Conservation (phyloP, 2,797 vertebrate genomes). For the Crypturellus tataupa region DNA sequence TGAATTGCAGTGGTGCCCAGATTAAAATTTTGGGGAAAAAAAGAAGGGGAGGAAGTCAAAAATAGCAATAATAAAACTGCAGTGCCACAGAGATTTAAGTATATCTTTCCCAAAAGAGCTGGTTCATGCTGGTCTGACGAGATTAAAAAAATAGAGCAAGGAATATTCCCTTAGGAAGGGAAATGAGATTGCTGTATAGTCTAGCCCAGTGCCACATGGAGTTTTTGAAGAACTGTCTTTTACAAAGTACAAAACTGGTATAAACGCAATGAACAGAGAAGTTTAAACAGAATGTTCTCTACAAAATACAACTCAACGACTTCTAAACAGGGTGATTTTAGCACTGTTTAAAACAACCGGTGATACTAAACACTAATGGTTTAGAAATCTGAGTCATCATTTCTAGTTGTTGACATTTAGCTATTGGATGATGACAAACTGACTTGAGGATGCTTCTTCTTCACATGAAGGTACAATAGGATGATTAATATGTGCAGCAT, state of each 20-base stretch:
- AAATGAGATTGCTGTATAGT: not conserved
- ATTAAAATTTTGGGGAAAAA: conserved; percentile 11
- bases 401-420: not conserved
- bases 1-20: not conserved
- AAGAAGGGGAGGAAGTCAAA: not conserved
- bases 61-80: not conserved
- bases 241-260: not conserved
- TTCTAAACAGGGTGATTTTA: not conserved
- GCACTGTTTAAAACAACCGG: not conserved
- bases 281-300: not conserved
- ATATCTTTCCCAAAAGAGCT: not conserved
- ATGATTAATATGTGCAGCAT: not conserved
- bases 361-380: not conserved
- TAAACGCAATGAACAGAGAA: not conserved
- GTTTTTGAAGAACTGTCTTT: not conserved
- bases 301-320: not conserved
- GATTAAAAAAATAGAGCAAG: not conserved
- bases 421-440: not conserved
- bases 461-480: not conserved
- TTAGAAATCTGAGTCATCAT: not conserved
- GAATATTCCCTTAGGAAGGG: not conserved
- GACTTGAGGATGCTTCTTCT: not conserved
- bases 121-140: not conserved
- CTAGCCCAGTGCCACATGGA: not conserved
- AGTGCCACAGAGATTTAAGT: not conserved